These are phyloP conservation scores for Anthopleura sola DNA, from an alignment of 64 coral and sea anemone species.

Conservation along the genomic window DNA sequence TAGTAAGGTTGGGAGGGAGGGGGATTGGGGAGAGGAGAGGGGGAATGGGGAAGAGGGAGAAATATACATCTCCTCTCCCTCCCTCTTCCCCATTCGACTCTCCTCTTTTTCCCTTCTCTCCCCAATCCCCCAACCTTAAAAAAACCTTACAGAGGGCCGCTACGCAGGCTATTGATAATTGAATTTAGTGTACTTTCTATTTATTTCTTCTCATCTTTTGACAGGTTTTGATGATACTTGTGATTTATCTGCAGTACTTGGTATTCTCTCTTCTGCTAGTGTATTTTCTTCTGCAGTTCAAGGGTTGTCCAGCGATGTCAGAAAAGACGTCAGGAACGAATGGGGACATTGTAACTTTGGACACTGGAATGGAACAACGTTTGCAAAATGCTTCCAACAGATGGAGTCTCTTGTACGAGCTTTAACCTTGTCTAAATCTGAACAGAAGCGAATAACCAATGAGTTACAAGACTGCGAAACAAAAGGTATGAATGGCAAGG, in stretches of 20 bases:
- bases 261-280: slow-evolving; percentile 14
- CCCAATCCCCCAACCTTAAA: too few species aligned
- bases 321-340: background rate
- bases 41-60: too few species aligned
- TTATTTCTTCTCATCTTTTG: too few species aligned
- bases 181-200: too few species aligned
- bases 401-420: slow-evolving; percentile 33
- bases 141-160: too few species aligned
- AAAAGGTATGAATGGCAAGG: background rate
- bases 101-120: too few species aligned
- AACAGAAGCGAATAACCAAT: background rate
- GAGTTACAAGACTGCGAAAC: slow-evolving; percentile 50
- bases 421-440: background rate
- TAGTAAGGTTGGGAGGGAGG: too few species aligned
- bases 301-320: slow-evolving; percentile 28
- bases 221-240: slow-evolving; percentile 29
- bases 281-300: slow-evolving; percentile 28
- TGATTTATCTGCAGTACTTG: slow-evolving; percentile 29
- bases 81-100: too few species aligned
- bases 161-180: too few species aligned
- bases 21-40: too few species aligned
- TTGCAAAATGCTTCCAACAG: slow-evolving; percentile 13
- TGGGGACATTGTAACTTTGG: too few species aligned
- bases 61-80: too few species aligned
- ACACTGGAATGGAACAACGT: slow-evolving; percentile 27